phyloP scores from a whole-genome alignment of 2,113 vertebrate genomes.

The Ceratotherium simum region DNA sequence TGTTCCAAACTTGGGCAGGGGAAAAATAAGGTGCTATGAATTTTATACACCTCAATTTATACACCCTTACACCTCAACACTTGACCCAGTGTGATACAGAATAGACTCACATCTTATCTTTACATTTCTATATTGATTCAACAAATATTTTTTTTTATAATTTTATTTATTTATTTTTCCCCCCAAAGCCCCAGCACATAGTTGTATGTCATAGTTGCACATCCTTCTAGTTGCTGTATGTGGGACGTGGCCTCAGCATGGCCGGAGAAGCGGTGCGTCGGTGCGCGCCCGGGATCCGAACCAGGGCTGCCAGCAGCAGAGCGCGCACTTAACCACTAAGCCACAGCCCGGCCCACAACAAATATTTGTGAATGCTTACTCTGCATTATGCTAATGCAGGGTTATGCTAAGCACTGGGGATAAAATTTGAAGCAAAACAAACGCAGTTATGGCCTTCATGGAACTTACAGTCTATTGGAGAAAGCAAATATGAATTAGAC shows the following conservation, averaged over 20 bases:
- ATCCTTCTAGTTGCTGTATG: no score
- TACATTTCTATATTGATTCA: neutral
- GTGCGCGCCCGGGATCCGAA: no score
- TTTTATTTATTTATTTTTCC: no score
- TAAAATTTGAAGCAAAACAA: constrained; percentile 6
- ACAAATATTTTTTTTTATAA: neutral
- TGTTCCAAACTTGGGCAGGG: neutral
- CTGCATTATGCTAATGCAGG: no score
- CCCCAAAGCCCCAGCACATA: no score
- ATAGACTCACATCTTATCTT: neutral
- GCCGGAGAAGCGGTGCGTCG: no score
- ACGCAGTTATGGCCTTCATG: neutral
- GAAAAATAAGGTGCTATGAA: neutral
- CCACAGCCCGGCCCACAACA: neutral
- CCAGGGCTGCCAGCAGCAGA: no score
- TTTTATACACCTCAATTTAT: no score
- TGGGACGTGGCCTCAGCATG: no score
- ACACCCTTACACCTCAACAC: neutral
- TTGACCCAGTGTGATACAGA: neutral
- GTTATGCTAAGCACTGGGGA: neutral
- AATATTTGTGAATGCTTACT: neutral
- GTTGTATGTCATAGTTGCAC: no score
- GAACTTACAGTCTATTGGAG: neutral
- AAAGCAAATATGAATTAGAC: neutral
- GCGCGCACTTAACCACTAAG: no score